Evolutionary conservation across 2,113 vertebrate genomes (phyloP).

Genomic region (Theropithecus gelada): DNA sequence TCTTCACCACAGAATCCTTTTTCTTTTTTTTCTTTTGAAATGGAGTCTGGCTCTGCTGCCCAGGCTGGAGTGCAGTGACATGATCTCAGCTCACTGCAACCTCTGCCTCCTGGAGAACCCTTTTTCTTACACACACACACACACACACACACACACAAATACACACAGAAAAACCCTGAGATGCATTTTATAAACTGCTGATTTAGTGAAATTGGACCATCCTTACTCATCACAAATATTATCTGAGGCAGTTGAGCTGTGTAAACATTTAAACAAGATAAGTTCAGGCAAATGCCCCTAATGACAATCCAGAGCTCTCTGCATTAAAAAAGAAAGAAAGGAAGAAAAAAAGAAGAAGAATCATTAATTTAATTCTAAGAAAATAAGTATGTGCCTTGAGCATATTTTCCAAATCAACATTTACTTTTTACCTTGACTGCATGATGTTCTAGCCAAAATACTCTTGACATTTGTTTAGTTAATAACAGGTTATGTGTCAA

Average conservation of each 20-base stretch:
- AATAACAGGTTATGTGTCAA: not conserved
- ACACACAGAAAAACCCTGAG: not conserved
- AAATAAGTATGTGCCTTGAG: not conserved
- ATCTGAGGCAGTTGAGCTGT: not conserved
- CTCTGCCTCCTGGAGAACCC: no score
- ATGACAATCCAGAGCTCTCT: not conserved
- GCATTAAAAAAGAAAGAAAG: not conserved
- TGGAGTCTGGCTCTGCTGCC: no score
- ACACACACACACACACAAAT: not conserved
- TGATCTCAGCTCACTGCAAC: no score
- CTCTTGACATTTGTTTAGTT: not conserved
- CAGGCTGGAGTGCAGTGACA: no score
- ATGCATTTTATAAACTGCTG: not conserved
- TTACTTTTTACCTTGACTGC: not conserved
- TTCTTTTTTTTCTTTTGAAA: not conserved
- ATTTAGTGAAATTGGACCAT: not conserved
- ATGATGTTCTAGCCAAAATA: not conserved
- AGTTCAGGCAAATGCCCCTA: not conserved
- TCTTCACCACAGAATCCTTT: not conserved
- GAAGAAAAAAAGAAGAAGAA: not conserved
- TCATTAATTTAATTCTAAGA: conserved; percentile 2
- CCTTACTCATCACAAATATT: not conserved
- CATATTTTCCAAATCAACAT: conserved; percentile 17
- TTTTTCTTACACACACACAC: not conserved
- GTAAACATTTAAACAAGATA: not conserved